phyloP scores from a whole-genome alignment of 2,797 vertebrate species.

The Pelobates cultripes region DNA sequence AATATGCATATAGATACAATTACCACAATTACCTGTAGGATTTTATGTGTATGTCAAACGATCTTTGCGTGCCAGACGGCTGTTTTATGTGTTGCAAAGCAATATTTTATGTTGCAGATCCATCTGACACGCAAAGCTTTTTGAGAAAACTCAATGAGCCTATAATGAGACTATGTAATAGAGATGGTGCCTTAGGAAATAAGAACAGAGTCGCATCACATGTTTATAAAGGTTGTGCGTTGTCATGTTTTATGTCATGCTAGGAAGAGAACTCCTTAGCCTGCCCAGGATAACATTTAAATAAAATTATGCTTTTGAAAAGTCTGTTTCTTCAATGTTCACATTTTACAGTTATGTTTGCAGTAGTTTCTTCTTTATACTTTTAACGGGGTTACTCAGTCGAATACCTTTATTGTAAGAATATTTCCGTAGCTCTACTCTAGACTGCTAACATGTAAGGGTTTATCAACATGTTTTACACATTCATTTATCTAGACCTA shows the following conservation, averaged over 20 bases:
- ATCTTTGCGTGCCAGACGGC: background rate
- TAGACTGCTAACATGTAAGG: background rate
- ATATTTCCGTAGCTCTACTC: background rate
- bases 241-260: background rate
- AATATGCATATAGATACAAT: background rate
- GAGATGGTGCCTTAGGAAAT: slow-evolving; percentile 24
- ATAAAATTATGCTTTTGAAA: background rate
- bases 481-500: background rate
- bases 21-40: background rate
- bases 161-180: background rate
- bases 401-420: background rate
- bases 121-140: background rate
- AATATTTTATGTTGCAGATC: background rate
- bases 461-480: background rate
- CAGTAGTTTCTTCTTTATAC: background rate
- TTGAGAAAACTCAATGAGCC: background rate
- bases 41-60: background rate
- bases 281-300: background rate
- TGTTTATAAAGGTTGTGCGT: background rate
- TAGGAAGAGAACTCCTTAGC: background rate
- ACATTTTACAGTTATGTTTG: background rate
- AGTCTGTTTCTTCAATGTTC: background rate
- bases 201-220: background rate
- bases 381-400: background rate
- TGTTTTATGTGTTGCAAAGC: background rate